Evolutionary conservation across 2,888 invertebrate genomes (phyloP), one percentile per base, ranked within the genome.

Genomic region (Rhagonycha fulva): DNA sequence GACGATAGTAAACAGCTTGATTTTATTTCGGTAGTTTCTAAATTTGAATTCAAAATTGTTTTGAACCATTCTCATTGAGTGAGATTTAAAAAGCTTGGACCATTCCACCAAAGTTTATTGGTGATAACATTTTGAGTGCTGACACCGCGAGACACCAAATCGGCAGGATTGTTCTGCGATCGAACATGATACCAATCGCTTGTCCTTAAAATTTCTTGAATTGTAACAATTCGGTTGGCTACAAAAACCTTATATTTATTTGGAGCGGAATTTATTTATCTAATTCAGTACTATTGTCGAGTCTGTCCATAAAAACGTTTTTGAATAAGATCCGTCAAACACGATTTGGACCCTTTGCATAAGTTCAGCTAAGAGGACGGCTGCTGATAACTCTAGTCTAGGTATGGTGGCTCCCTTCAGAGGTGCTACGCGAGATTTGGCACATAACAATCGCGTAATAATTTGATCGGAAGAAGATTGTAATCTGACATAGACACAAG

Each of bases 201-300:
- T 9, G 70, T 24, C 9, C 81, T 78, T 14, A 81, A 77, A 11
- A 76, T 32, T 24, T 81, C 79, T 73, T 84, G 82, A 14, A 85
- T 84, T 71, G 82, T 72, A 0, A 80, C 78, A 3, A 85, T 82
- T 32, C 84, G 71, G 76, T 86, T 85, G 2, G 82, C 82, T 76
- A 83, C 80, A 70, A 82, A 80, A 4, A 78, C 79, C 70, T 81
- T 79, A 72, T 72, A 81, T 9, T 24, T 70, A 28, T 67, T 61
- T 66, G 82, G 76, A 28, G 60, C 70, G 7, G 74, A 61, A 19
- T 71, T 62, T n/a, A n/a, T n/a, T n/a, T 12, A 80, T 76, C 79
- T 81, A 82, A 14, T 70, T 69, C 60, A 82, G 14, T 3, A 70
- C 73, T 63, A 81, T 79, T 2, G 75, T 79, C n/a, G 76, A 84